Evolutionary conservation across 2,888 invertebrate species (phyloP).

Genomic region (Lingula anatina): DNA sequence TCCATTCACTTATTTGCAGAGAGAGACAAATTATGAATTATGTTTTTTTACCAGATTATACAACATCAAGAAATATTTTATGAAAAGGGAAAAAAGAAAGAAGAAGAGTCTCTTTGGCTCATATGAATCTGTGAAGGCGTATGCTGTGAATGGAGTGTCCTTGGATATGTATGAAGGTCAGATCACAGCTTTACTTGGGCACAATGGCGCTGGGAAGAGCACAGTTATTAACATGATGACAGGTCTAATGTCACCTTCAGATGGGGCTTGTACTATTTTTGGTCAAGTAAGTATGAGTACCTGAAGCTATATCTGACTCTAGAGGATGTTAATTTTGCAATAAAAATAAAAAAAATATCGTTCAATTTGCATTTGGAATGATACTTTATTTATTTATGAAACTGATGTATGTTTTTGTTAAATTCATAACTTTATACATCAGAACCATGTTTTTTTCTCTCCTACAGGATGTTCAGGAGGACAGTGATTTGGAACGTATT

Average conservation of each 20-base stretch:
- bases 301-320: too few species aligned
- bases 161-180: constrained; percentile 77
- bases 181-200: constrained; percentile 79
- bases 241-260: constrained; percentile 55
- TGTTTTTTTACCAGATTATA: constrained; percentile 26
- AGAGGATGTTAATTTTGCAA: too few species aligned
- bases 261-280: constrained; percentile 42
- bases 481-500: constrained; percentile 71
- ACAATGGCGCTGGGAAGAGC: constrained; percentile 84
- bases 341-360: too few species aligned
- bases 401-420: too few species aligned
- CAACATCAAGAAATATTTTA: constrained; percentile 22
- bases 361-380: too few species aligned
- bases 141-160: too few species aligned
- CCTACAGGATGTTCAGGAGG: constrained; percentile 60
- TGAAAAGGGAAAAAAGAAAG: constrained; percentile 14
- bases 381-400: too few species aligned
- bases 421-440: too few species aligned
- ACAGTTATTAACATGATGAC: constrained; percentile 80
- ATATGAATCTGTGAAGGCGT: too few species aligned
- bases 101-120: too few species aligned
- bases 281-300: constrained; percentile 32
- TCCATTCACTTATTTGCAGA: too few species aligned
- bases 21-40: too few species aligned
- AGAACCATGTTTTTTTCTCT: not conserved